Evolutionary conservation across 2,797 vertebrate species (phyloP).

Genomic region (Scolopax bukidnonensis): DNA sequence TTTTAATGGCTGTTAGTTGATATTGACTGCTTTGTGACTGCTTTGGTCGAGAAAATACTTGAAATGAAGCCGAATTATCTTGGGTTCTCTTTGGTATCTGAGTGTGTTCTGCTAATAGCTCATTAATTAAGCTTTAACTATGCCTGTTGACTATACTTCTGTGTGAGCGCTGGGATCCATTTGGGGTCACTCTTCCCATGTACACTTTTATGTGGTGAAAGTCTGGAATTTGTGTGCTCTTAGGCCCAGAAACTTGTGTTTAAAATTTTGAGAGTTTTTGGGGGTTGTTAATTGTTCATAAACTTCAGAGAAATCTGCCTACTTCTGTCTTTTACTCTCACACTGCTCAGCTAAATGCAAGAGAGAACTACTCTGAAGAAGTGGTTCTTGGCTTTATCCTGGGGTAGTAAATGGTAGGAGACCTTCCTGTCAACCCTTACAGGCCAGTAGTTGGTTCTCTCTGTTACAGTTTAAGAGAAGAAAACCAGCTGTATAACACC

Average conservation of each 20-base stretch:
- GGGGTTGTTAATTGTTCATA: neutral
- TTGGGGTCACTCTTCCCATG: neutral
- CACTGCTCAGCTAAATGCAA: neutral
- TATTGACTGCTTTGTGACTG: neutral
- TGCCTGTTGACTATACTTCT: neutral
- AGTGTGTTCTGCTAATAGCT: neutral
- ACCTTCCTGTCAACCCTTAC: neutral
- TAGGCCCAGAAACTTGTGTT: neutral
- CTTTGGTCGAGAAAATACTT: neutral
- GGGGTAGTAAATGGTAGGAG: neutral
- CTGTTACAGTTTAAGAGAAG: neutral
- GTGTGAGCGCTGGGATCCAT: neutral
- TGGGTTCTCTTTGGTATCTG: neutral
- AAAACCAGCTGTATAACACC: neutral
- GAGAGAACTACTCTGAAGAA: neutral
- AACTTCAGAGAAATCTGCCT: neutral
- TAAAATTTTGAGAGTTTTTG: neutral
- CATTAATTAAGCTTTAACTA: neutral
- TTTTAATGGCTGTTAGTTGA: neutral
- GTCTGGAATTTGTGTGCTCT: neutral
- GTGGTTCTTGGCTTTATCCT: neutral
- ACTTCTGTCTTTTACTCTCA: neutral
- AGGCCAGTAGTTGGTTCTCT: neutral
- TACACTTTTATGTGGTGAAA: neutral
- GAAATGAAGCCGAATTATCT: neutral